A percentile compares a stretch with the other conserved stretches of the same genome.
phyloP scores from a whole-genome alignment of 2,888 invertebrate genomes.

The Flexamia atlantica region DNA sequence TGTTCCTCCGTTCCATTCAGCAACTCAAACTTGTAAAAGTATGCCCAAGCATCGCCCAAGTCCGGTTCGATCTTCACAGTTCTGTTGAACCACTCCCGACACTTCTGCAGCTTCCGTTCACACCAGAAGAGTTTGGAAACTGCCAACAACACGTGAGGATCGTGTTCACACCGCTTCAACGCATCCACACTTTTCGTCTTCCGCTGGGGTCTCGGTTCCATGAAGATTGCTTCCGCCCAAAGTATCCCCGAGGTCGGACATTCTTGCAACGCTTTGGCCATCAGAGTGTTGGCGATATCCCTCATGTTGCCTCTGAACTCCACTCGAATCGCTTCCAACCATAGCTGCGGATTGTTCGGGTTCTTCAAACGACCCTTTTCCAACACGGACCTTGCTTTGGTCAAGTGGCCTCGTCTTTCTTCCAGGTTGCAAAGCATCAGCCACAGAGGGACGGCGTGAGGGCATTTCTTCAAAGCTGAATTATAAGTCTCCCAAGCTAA shows the following conservation, averaged over 20 bases:
- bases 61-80: slow-evolving; percentile 99
- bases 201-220: slow-evolving; percentile 96
- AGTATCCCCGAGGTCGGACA: slow-evolving; percentile 89
- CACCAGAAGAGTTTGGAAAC: slow-evolving; percentile 99
- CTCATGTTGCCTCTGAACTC: slow-evolving; percentile 88
- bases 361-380: slow-evolving; percentile 97
- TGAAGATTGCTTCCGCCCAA: slow-evolving; percentile 99
- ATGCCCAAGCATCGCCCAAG: slow-evolving; percentile 98
- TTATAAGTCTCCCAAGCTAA: slow-evolving; percentile 93
- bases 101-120: slow-evolving; percentile 94
- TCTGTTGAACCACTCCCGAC: slow-evolving; percentile 98
- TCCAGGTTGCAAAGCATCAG: slow-evolving; percentile 91
- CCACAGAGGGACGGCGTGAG: slow-evolving; percentile 95
- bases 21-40: slow-evolving; percentile 97
- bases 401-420: slow-evolving; percentile 90
- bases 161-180: slow-evolving; percentile 98
- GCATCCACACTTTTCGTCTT: slow-evolving; percentile 99
- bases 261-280: slow-evolving; percentile 92
- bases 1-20: slow-evolving; percentile 94
- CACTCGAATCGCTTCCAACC: slow-evolving; percentile 95
- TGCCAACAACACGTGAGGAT: slow-evolving; percentile 96
- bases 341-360: slow-evolving; percentile 92
- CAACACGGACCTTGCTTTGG: slow-evolving; percentile 96
- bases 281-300: slow-evolving; percentile 93
- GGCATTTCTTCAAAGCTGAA: slow-evolving; percentile 94